Conservation (phyloP, 2,888 invertebrate genomes). For the Stenolophus ochropezus region DNA sequence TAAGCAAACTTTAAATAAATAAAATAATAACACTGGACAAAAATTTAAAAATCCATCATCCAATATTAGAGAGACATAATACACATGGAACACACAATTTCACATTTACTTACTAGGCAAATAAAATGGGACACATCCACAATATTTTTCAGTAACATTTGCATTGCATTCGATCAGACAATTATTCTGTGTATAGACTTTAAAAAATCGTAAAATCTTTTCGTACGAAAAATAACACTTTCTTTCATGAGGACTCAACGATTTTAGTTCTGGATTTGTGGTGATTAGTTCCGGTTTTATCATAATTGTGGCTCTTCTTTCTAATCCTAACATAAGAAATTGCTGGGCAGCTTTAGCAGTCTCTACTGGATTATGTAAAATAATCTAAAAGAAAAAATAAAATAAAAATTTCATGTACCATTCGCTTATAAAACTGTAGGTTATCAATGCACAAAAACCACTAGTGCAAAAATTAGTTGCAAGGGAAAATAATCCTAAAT, state of each 20-base stretch:
- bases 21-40: too few relatives aligned
- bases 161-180: constrained; percentile 66
- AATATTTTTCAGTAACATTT: constrained; percentile 63
- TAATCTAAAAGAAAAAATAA: constrained; percentile 64
- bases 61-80: too few relatives aligned
- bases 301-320: constrained; percentile 63
- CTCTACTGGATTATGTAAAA: constrained; percentile 68
- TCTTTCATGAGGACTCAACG: constrained; percentile 63
- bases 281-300: constrained; percentile 65
- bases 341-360: constrained; percentile 64
- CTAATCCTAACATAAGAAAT: constrained; percentile 64
- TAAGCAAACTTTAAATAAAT: too few relatives aligned
- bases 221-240: constrained; percentile 66
- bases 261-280: constrained; percentile 64
- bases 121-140: constrained; percentile 65
- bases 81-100: too few relatives aligned
- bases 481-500: too few relatives aligned
- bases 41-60: too few relatives aligned
- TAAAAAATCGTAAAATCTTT: constrained; percentile 64
- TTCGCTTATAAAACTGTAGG: too few relatives aligned
- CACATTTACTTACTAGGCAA: constrained; percentile 67
- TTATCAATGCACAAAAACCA: too few relatives aligned
- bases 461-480: too few relatives aligned
- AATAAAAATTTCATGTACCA: too few relatives aligned
- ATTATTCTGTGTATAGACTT: constrained; percentile 66